Percentiles rank a stretch among this genome's conserved stretches.
These are phyloP conservation scores for Episyrphus balteatus DNA, from an alignment of 1,140 invertebrate species.

Conservation along the genomic window DNA sequence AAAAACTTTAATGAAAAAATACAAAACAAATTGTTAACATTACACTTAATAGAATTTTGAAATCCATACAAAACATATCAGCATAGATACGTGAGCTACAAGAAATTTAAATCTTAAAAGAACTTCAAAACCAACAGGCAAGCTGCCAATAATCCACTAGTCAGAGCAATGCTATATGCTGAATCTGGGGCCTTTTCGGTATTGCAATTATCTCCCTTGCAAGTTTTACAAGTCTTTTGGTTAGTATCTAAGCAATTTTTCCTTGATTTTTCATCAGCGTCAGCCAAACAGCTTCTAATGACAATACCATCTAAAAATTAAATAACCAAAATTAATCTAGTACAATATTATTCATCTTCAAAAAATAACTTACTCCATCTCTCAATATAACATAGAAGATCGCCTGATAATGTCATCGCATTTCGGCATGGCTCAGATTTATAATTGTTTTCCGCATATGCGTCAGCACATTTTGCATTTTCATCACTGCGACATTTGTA, in stretches of 20 bases:
- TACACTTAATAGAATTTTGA: no score
- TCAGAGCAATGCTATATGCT: not conserved
- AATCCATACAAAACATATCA: no score
- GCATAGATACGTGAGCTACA: no score
- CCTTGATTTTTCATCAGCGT: constrained; percentile 2
- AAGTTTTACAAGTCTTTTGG: constrained; percentile 2
- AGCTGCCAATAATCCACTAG: constrained; percentile 1
- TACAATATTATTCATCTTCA: not conserved
- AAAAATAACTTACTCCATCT: constrained; percentile 26
- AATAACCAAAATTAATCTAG: not conserved
- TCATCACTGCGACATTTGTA: constrained; percentile 16
- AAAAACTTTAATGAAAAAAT: no score
- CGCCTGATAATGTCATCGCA: not conserved
- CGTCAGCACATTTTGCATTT: not conserved
- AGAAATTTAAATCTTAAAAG: no score
- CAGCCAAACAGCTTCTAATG: constrained; percentile 14
- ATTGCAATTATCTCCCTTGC: constrained; percentile 8
- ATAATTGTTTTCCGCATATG: not conserved
- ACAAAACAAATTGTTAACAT: no score
- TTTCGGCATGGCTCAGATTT: not conserved
- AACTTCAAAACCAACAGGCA: not conserved
- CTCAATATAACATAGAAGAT: constrained; percentile 14
- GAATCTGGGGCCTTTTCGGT: not conserved
- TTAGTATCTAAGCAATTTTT: constrained; percentile 5
- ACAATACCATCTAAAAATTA: constrained; percentile 11